A percentile compares a stretch with the other conserved stretches of the same genome.
These are phyloP conservation scores for Phalanger gymnotis DNA, from an alignment of 2,797 vertebrate genomes.

Conservation along the genomic window DNA sequence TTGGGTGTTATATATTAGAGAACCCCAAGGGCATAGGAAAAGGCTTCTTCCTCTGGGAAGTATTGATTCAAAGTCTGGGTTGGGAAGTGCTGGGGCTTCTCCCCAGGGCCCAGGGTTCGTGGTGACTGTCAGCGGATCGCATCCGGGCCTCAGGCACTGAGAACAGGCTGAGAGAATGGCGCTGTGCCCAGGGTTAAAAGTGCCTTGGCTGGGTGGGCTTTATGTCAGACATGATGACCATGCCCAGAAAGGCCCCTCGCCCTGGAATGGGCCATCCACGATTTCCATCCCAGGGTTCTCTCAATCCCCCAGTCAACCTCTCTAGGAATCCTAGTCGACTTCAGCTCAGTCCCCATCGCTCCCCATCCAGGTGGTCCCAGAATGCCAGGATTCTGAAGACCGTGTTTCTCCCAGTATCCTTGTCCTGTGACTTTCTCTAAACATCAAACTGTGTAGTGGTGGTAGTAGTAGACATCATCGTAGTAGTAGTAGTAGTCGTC, in stretches of 20 bases:
- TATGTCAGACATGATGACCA: neutral
- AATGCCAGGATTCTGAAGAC: neutral
- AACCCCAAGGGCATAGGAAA: neutral
- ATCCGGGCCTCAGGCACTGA: neutral
- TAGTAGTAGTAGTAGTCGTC: neutral
- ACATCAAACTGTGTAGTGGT: slow-evolving; percentile 1
- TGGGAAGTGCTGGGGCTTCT: neutral
- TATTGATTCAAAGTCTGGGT: neutral
- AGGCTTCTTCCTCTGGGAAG: neutral
- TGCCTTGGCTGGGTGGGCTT: neutral
- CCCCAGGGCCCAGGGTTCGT: neutral
- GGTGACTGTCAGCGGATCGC: neutral
- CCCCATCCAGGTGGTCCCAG: neutral
- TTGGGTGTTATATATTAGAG: neutral
- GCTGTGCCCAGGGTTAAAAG: neutral
- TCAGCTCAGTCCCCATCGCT: neutral
- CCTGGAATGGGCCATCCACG: neutral
- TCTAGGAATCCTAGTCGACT: neutral
- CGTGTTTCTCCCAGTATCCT: neutral
- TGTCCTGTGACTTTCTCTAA: slow-evolving; percentile 33
- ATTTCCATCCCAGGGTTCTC: neutral
- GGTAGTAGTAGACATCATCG: slow-evolving; percentile 20
- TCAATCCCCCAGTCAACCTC: neutral
- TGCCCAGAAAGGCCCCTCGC: neutral
- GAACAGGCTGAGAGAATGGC: neutral